Evolutionary conservation across 2,113 vertebrate species (phyloP), one percentile per base, ranked within the genome.

Genomic region (Gnathonemus echidnorhynchus): DNA sequence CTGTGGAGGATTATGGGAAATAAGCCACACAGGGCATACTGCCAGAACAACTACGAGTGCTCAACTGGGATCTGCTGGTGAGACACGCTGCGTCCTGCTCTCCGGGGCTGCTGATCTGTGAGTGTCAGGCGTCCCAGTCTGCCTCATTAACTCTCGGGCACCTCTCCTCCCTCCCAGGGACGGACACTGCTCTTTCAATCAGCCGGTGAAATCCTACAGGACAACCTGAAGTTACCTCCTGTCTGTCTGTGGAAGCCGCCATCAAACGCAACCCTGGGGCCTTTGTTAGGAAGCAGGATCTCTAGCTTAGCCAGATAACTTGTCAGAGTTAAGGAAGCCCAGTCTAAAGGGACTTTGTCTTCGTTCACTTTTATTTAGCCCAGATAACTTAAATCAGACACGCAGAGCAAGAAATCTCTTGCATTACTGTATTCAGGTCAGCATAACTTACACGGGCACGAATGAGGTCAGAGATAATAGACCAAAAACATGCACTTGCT

Each of bases 1-100:
- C 94, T 97, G 91, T 97, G 96, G 96, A 94, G 96, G 90, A 94
- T 94, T 92, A 92, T 97, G 94, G 96, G 93, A 90, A 96, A 93
- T 24, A 97, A 97, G 92, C 96, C 96, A 0, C 92, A 90, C 0
- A 95, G 95, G 0, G 96, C 96, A 1, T 96, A 95, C 91, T 97
- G 96, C 91, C 94, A 95, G 74, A 93, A 95, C 91, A 93, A 95
- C 93, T 94, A 95, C 1, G 96, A 97, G n/a, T 97, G 96, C 66
- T 93, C 95, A 52, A 96, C 96, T 0, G 95, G 94, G 48, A 49
- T 95, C 86, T 97, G 96, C 96, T 95, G 95, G 96, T 96, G 90
- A 89, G 89, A 24, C 9, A 17, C 3, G 86, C 19, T 7, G 83
- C 11, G 24, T 42, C 27, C 52, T 39, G 27, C 87, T n/a, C 24